These are phyloP conservation scores for Ganaspis sp. DNA, from an alignment of 1,140 invertebrate species.

Conservation along the genomic window DNA sequence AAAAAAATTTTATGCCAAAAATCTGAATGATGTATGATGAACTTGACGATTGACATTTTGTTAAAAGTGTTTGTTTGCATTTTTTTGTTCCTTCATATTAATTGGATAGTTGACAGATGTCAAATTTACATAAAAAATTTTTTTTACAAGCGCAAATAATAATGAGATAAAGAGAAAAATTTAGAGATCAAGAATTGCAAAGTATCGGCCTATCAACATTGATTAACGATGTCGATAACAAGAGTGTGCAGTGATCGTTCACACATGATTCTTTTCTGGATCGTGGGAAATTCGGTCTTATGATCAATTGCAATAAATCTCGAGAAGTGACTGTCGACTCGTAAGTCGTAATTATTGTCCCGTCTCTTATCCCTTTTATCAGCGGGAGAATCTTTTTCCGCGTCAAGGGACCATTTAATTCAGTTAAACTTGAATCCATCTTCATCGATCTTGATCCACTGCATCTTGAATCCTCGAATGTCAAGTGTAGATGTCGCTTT, in stretches of 20 bases:
- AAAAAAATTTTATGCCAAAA: too few relatives aligned
- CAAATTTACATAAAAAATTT: too few relatives aligned
- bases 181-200: neutral
- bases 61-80: too few relatives aligned
- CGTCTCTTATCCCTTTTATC: neutral
- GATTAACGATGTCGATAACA: constrained; percentile 1
- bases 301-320: neutral
- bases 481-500: neutral
- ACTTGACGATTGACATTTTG: too few relatives aligned
- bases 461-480: neutral
- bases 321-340: neutral
- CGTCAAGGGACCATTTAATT: neutral
- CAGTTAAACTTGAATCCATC: neutral
- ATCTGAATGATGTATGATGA: too few relatives aligned
- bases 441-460: neutral
- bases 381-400: neutral
- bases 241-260: neutral
- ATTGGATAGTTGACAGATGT: too few relatives aligned
- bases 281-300: neutral
- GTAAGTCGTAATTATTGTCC: constrained; percentile 10
- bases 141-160: too few relatives aligned
- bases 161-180: too few relatives aligned
- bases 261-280: neutral
- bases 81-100: too few relatives aligned
- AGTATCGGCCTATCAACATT: neutral